Percentiles rank a stretch among this genome's conserved stretches.
phyloP scores from a whole-genome alignment of 2,888 invertebrate genomes.

The Rhodophaea formosa region DNA sequence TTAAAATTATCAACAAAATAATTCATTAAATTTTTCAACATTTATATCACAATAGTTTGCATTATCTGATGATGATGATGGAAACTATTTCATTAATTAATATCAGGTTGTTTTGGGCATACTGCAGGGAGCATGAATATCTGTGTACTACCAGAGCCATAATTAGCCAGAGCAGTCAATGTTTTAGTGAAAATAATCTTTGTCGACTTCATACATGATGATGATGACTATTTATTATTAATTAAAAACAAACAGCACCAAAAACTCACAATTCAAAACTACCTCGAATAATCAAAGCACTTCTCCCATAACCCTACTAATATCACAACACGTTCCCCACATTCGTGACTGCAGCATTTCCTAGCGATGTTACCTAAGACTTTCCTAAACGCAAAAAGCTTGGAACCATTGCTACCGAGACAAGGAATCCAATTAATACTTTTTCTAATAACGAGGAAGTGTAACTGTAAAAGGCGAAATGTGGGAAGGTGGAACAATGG shows the following conservation, averaged over 20 bases:
- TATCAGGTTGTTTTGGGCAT: too few relatives aligned
- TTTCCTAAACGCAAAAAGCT: slow-evolving; percentile 43
- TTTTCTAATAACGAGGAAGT: slow-evolving; percentile 75
- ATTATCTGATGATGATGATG: too few relatives aligned
- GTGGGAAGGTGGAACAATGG: slow-evolving; percentile 76
- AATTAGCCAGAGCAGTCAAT: too few relatives aligned
- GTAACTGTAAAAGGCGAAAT: slow-evolving; percentile 77
- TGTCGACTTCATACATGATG: too few relatives aligned
- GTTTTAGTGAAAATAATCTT: too few relatives aligned
- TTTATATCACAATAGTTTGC: too few relatives aligned
- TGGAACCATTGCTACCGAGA: slow-evolving; percentile 42
- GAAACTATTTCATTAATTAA: too few relatives aligned
- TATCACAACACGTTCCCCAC: slow-evolving; percentile 8
- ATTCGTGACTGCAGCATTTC: slow-evolving; percentile 15
- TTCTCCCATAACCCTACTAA: neutral
- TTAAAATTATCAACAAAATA: too few relatives aligned
- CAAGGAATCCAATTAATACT: slow-evolving; percentile 73
- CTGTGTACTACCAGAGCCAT: too few relatives aligned
- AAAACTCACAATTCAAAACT: neutral
- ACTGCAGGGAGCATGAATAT: too few relatives aligned
- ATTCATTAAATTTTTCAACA: too few relatives aligned
- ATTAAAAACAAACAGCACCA: neutral
- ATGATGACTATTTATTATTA: too few relatives aligned
- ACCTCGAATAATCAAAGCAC: neutral
- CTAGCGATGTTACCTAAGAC: slow-evolving; percentile 42